Evolutionary conservation across 2,113 vertebrate genomes (phyloP).

Genomic region (Vireo altiloquus): DNA sequence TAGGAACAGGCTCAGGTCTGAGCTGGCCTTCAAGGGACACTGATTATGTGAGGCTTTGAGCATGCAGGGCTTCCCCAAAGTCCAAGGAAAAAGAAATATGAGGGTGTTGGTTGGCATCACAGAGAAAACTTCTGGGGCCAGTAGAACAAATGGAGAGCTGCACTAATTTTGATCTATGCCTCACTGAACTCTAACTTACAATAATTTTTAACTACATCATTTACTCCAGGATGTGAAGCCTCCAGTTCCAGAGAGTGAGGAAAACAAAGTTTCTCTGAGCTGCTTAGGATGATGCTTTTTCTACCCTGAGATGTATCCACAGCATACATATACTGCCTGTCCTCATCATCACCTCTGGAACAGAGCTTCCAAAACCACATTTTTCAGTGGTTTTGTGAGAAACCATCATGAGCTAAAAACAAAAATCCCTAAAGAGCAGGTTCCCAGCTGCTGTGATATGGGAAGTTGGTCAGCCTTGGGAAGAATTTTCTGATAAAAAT

Average conservation of each 20-base stretch:
- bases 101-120: not conserved
- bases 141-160: not conserved
- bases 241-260: not conserved
- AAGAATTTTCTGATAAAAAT: not conserved
- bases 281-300: not conserved
- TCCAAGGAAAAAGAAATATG: not conserved
- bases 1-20: not conserved
- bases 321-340: not conserved
- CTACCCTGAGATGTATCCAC: not conserved
- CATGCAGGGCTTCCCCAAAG: not conserved
- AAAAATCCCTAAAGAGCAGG: not conserved
- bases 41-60: not conserved
- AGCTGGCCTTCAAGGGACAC: not conserved
- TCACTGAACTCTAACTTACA: not conserved
- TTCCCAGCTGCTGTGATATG: not conserved
- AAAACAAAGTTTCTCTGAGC: not conserved
- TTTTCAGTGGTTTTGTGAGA: not conserved
- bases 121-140: not conserved
- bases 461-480: not conserved
- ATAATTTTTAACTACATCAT: accelerated
- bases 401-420: not conserved
- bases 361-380: not conserved
- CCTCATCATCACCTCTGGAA: not conserved
- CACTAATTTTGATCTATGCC: not conserved
- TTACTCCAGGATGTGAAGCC: not conserved